Base-by-base conservation (phyloP, 2,113 vertebrate genomes). In the Himantopus leucocephalus region DNA sequence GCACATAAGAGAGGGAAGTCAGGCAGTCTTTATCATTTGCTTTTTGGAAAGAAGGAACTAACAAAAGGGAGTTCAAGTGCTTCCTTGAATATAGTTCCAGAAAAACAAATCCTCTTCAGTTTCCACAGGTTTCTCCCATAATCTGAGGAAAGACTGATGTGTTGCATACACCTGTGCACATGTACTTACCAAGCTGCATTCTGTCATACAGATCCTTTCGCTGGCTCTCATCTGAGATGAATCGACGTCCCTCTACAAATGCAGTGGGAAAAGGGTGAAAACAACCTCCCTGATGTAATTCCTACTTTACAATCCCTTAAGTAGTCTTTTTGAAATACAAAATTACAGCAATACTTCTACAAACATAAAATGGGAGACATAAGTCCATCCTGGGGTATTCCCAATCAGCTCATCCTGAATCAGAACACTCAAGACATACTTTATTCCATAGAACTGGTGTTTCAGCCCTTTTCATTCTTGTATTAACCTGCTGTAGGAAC, bases 161-260 rank as follows among this genome's bases (percentile, higher is more conserved):
- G 37, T 20, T 34, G 10, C 43, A 21, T 13, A 30, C 0, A 37
- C 37, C 12, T 29, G 47, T 30, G 53, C 15, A 12, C 22, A 1
- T 3, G 34, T 18, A 68, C 97, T 97, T 98, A 99, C 99, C 99
- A 21, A 99, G 98, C 75, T 98, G 98, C 92, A 98, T 94, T 24
- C 98, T 97, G 90, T 98, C 98, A 4, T 98, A 98, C 43, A 99
- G 94, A 68, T 98, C 98, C 94, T 99, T 99, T 92, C 85, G 94
- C n/a, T 93, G 97, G 78, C 92, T 98, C 96, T 99, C 99, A 68
- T 99, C 98, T 8, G 99, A 98, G 88, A 99, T 98, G 96, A 99
- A 99, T 62, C 98, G 98, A 39, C 99, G 98, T 16, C 99, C 99
- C 93, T 99, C 99, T 99, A 86, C 56, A 95, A 97, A 73, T 92